Conservation (phyloP, 2,888 invertebrate species). For the Agrilus cyanescens region DNA sequence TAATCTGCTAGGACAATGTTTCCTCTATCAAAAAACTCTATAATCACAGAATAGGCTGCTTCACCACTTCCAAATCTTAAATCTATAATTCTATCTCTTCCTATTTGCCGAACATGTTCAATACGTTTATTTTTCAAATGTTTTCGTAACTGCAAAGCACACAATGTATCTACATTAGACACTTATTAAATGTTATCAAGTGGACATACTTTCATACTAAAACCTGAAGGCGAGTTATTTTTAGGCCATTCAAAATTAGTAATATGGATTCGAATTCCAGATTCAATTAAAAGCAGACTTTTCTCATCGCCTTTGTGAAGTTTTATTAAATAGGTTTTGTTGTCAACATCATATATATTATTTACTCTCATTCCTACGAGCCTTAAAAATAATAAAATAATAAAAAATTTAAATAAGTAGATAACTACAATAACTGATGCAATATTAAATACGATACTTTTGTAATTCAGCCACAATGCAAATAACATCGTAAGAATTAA, state of each 20-base stretch:
- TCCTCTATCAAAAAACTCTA: constrained; percentile 92
- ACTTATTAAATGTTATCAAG: not conserved
- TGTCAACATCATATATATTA: constrained; percentile 96
- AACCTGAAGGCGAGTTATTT: constrained; percentile 87
- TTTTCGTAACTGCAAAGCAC: constrained; percentile 66
- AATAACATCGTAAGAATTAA: constrained; percentile 85
- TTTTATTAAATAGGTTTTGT: constrained; percentile 87
- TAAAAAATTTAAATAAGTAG: not conserved
- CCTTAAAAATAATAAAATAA: constrained; percentile 36
- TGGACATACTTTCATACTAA: constrained; percentile 82
- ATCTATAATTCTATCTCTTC: constrained; percentile 87
- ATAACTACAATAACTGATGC: not conserved
- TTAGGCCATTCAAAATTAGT: constrained; percentile 99
- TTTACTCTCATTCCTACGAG: constrained; percentile 85
- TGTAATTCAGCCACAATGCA: constrained; percentile 81
- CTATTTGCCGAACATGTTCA: constrained; percentile 75
- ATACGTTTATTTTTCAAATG: constrained; percentile 92
- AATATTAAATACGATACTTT: constrained; percentile 43
- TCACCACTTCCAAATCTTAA: constrained; percentile 90
- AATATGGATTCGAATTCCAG: constrained; percentile 85
- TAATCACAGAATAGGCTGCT: constrained; percentile 86
- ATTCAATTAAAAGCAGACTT: constrained; percentile 79
- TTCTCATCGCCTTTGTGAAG: constrained; percentile 80
- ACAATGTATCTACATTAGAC: not conserved
- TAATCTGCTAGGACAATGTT: constrained; percentile 91